phyloP scores from a whole-genome alignment of 2,797 vertebrate species.

The Mormyrus hasselquistii region DNA sequence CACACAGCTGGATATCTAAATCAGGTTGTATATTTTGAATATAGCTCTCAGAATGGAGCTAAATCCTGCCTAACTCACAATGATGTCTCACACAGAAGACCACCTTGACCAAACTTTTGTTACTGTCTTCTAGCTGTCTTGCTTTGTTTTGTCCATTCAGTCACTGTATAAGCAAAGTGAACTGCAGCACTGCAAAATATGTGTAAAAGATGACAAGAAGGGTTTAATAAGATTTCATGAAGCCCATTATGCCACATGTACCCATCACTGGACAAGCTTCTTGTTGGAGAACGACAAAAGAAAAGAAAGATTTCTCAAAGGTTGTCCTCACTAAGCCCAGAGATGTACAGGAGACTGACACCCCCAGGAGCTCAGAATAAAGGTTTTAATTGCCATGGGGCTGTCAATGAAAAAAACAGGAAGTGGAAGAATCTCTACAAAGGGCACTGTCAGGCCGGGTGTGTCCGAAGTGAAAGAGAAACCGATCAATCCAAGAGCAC shows the following conservation, averaged over 20 bases:
- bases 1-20: not conserved
- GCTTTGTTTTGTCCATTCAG: not conserved
- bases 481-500: not conserved
- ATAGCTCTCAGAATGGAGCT: not conserved
- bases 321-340: slow-evolving; percentile 39
- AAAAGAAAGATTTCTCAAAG: slow-evolving; percentile 42
- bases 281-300: slow-evolving; percentile 50
- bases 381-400: slow-evolving; percentile 62
- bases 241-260: not conserved
- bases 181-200: not conserved
- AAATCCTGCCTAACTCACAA: not conserved
- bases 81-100: not conserved
- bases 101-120: not conserved
- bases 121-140: not conserved
- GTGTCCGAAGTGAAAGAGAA: not conserved
- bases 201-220: not conserved
- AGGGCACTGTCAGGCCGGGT: not conserved
- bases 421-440: not conserved
- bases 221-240: not conserved
- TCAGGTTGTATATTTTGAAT: not conserved
- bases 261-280: slow-evolving; percentile 40
- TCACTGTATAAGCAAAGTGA: not conserved
- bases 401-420: slow-evolving; percentile 6
- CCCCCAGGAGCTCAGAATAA: slow-evolving; percentile 42
- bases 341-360: slow-evolving; percentile 42